Base-by-base conservation (phyloP, 2,888 invertebrate genomes). In the Cryptophagus acutangulus region DNA sequence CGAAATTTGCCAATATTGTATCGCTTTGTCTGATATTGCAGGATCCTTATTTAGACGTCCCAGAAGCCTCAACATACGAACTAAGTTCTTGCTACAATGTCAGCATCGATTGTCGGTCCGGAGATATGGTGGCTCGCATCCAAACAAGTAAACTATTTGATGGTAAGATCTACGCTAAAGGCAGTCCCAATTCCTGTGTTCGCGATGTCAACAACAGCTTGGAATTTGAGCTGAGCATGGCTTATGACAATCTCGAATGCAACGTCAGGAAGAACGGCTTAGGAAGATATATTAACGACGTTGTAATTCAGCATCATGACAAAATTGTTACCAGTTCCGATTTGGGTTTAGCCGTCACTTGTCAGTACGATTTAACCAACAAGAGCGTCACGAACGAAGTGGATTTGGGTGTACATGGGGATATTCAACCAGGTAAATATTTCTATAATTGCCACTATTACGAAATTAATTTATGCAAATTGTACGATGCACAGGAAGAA, bases 281-380 rank as follows among this genome's bases (percentile, higher is more conserved):
- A 46, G 91, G 91, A 51, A 70, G 72, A 52, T 65, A 66, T 61
- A 78, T 90, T 62, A 93, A 91, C 69, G 93, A 93, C 70, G 90
- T 91, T 47, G 87, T 93, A 40, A 91, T 94, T 60, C 93, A 94
- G 67, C 92, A 93, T 72, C 93, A 94, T 73, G 92, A 92, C 66
- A 90, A 90, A 62, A 93, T 94, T 59, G 91, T 94, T 49, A 94
- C 93, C 50, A 90, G 89, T 48, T 89, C 91, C 35, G 93, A 94
- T 77, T 78, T 94, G 59, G 93, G 93, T 25, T 76, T 93, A 39
- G 90, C 91, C 33, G 90, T 94, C 44, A 89, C 91, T 51, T 94
- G 93, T 69, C 91, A 93, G 66, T 93, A 93, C 70, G 93, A 93
- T 67, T 74, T 93, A 57, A 90, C 90, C 55, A 93, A 93, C 70